phyloP scores from a whole-genome alignment of 2,113 vertebrate genomes.

The Malurus elegans region DNA sequence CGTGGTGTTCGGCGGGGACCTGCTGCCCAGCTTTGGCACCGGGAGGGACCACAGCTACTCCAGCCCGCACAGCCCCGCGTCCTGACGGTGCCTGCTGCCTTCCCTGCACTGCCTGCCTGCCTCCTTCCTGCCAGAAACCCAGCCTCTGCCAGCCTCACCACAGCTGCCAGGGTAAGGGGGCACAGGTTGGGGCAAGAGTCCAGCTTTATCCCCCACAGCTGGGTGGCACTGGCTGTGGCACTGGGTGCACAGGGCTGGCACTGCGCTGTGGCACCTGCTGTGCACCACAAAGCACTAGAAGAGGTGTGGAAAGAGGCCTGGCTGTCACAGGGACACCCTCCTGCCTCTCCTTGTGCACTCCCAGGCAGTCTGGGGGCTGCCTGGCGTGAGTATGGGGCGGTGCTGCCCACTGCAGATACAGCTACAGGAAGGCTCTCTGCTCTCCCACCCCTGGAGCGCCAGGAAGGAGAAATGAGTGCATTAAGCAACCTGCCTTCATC shows the following conservation, averaged over 20 bases:
- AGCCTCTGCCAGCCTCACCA: fast-evolving
- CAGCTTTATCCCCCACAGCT: fast-evolving
- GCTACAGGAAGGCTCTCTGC: neutral
- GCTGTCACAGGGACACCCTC: fast-evolving
- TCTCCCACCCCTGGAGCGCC: neutral
- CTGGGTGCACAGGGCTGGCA: neutral
- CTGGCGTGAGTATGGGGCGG: fast-evolving
- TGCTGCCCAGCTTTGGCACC: slow-evolving; percentile 64
- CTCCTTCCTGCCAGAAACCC: neutral
- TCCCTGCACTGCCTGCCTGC: neutral
- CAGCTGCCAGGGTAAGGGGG: neutral
- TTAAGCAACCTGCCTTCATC: neutral
- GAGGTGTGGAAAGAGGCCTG: neutral
- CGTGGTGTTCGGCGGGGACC: slow-evolving; percentile 76
- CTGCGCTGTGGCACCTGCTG: fast-evolving
- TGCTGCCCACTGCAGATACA: fast-evolving
- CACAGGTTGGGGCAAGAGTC: fast-evolving
- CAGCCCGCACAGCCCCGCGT: slow-evolving; percentile 66
- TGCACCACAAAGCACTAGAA: neutral
- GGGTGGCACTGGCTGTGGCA: fast-evolving
- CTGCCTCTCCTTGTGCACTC: fast-evolving
- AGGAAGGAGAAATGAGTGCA: neutral
- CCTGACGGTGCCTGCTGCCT: slow-evolving; percentile 66
- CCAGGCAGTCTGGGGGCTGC: neutral
- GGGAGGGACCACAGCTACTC: slow-evolving; percentile 91